A percentile compares a stretch with the other conserved stretches of the same genome.
Conservation (phyloP, 2,797 vertebrate genomes). For the Rhadinocentrus ornatus region DNA sequence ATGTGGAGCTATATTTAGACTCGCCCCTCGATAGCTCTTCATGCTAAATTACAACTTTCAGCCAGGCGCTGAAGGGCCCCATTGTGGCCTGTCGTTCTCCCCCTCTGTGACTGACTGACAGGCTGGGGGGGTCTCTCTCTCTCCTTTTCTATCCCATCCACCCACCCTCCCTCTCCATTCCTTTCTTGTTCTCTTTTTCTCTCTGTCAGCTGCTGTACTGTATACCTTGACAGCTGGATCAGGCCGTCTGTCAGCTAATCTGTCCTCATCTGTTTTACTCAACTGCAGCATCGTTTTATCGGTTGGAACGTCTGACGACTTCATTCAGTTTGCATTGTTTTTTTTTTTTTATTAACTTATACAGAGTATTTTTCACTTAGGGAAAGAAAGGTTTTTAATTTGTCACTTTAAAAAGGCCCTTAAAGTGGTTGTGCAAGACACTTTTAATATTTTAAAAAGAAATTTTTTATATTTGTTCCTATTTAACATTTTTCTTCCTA, state of each 20-base stretch:
- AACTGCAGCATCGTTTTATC: slow-evolving; percentile 51
- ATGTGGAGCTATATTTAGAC: slow-evolving; percentile 82
- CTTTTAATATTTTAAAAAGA: neutral
- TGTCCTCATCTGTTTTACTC: slow-evolving; percentile 50
- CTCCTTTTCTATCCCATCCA: slow-evolving; percentile 29
- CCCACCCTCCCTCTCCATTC: slow-evolving; percentile 43
- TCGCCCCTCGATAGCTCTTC: slow-evolving; percentile 81
- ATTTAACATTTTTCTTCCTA: neutral
- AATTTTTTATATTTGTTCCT: neutral
- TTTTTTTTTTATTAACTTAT: slow-evolving; percentile 42
- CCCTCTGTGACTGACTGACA: slow-evolving; percentile 84
- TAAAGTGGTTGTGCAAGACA: neutral
- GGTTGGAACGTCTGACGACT: slow-evolving; percentile 41
- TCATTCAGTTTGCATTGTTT: slow-evolving; percentile 26
- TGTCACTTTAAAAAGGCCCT: slow-evolving; percentile 20
- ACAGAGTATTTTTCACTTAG: neutral
- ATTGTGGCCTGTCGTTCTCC: slow-evolving; percentile 83
- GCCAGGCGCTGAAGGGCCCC: slow-evolving; percentile 80
- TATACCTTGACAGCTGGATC: slow-evolving; percentile 71
- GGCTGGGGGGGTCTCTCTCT: slow-evolving; percentile 61
- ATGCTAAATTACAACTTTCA: slow-evolving; percentile 86
- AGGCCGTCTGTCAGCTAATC: slow-evolving; percentile 49
- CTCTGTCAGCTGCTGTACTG: slow-evolving; percentile 63
- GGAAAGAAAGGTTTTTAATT: slow-evolving; percentile 23
- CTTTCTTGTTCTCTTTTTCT: slow-evolving; percentile 38